phyloP scores from a whole-genome alignment of 2,113 vertebrate genomes.

The Anguilla rostrata region DNA sequence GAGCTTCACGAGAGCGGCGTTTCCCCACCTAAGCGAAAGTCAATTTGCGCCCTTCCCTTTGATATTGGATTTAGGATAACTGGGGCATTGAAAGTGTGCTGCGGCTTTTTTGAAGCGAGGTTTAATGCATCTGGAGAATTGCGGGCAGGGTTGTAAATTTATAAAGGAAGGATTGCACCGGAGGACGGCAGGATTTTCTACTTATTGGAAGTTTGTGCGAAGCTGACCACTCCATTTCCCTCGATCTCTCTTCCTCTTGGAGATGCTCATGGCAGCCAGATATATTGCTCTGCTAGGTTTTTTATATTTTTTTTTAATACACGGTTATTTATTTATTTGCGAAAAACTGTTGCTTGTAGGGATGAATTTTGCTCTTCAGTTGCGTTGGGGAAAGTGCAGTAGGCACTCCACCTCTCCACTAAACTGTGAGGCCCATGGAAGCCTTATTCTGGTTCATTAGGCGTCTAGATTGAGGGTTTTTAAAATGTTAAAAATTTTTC shows the following conservation, averaged over 20 bases:
- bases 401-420: not conserved
- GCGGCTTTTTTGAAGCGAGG: not conserved
- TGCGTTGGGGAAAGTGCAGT: not conserved
- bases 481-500: not conserved
- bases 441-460: slow-evolving; percentile 15
- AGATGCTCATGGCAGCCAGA: slow-evolving; percentile 49
- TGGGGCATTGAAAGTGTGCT: not conserved
- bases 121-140: slow-evolving; percentile 37
- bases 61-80: slow-evolving; percentile 1
- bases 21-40: not conserved
- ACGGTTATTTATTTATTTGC: slow-evolving; percentile 38
- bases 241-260: slow-evolving; percentile 30
- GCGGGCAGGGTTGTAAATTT: slow-evolving; percentile 18
- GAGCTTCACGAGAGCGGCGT: not conserved
- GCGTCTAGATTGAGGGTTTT: not conserved
- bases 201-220: not conserved
- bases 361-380: slow-evolving; percentile 28
- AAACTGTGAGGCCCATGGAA: not conserved
- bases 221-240: slow-evolving; percentile 4
- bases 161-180: slow-evolving; percentile 35
- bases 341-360: slow-evolving; percentile 44
- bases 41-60: not conserved
- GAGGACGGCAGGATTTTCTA: slow-evolving; percentile 31
- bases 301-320: slow-evolving; percentile 22
- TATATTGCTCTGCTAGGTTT: slow-evolving; percentile 30